Evolutionary conservation across 2,888 invertebrate genomes (phyloP).

Genomic region (Caenorhabditis virilis): DNA sequence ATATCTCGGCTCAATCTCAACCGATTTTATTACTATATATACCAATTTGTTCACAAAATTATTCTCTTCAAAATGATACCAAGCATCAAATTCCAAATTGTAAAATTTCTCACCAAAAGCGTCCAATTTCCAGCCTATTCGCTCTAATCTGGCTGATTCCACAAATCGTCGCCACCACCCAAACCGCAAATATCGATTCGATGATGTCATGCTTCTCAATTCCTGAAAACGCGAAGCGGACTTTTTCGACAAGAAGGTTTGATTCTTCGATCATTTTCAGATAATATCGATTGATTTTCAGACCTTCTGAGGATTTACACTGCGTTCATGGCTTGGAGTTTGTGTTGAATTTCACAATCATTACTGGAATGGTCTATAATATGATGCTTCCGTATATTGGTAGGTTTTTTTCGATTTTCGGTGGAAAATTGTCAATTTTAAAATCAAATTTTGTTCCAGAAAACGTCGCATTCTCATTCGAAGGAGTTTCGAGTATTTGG

Average conservation of each 20-base stretch:
- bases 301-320: too few species aligned
- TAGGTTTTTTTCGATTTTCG: too few species aligned
- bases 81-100: background rate
- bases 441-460: constrained; percentile 35
- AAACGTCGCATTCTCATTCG: constrained; percentile 64
- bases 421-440: background rate
- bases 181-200: constrained; percentile 15
- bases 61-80: background rate
- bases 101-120: background rate
- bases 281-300: too few species aligned
- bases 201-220: constrained; percentile 30
- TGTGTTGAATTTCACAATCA: constrained; percentile 44
- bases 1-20: too few species aligned
- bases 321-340: constrained; percentile 50
- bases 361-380: constrained; percentile 61
- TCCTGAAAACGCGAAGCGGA: constrained; percentile 37
- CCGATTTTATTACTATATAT: too few species aligned
- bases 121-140: constrained; percentile 4
- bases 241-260: constrained; percentile 41
- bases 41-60: too few species aligned
- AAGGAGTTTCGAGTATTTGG: constrained; percentile 40
- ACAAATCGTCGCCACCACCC: constrained; percentile 16
- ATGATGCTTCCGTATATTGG: constrained; percentile 65
- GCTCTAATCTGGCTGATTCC: constrained; percentile 21
- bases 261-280: too few species aligned